phyloP scores from a whole-genome alignment of 2,797 vertebrate genomes.

The Hippoglossus hippoglossus region DNA sequence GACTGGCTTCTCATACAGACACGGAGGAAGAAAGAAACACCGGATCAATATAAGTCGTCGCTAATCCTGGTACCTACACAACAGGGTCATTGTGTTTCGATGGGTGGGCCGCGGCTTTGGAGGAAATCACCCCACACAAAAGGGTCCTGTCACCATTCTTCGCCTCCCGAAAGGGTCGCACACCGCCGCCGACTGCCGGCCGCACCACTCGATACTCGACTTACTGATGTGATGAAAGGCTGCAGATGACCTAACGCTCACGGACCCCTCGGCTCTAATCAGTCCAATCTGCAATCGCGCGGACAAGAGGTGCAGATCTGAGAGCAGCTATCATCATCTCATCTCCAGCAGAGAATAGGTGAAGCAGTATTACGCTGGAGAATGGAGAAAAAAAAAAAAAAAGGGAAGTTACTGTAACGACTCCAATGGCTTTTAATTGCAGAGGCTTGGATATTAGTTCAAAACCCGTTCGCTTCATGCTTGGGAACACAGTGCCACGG shows the following conservation, averaged over 20 bases:
- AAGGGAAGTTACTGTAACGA: conserved; percentile 56
- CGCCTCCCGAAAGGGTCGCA: conserved; percentile 19
- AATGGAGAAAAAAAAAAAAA: conserved; percentile 13
- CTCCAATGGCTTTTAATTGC: conserved; percentile 73
- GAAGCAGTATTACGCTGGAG: conserved; percentile 35
- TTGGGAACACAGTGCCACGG: conserved; percentile 75
- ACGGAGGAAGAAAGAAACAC: conserved; percentile 60
- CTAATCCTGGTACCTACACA: conserved; percentile 72
- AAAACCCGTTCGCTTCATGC: conserved; percentile 78
- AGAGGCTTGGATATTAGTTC: conserved; percentile 74
- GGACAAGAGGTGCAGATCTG: conserved; percentile 32
- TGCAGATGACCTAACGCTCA: conserved; percentile 2
- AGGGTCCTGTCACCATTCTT: conserved; percentile 29
- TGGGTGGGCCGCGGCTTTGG: conserved; percentile 32
- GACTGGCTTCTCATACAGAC: conserved; percentile 65
- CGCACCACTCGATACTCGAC: conserved; percentile 31
- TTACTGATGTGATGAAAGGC: conserved; percentile 38
- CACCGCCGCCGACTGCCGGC: not conserved
- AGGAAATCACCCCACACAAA: conserved; percentile 57
- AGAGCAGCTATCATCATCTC: conserved; percentile 35
- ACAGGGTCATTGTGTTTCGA: conserved; percentile 62
- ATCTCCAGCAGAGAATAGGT: conserved; percentile 58
- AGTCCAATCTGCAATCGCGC: conserved; percentile 42
- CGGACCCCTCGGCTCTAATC: conserved; percentile 19
- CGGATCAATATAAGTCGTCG: conserved; percentile 71